phyloP scores from a whole-genome alignment of 2,113 vertebrate genomes.

The Camelus bactrianus region DNA sequence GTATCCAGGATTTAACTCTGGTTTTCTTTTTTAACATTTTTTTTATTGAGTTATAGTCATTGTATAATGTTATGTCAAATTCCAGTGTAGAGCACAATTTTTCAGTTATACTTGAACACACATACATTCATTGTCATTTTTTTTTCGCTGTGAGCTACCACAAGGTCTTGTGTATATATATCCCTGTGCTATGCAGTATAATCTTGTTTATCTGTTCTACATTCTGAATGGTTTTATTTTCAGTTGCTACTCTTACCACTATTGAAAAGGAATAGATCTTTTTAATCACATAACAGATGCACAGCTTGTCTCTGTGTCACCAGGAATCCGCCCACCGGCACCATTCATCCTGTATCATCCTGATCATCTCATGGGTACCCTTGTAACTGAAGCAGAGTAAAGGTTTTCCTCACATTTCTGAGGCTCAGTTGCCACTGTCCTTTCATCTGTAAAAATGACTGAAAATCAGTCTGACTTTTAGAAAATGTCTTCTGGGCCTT shows the following conservation, averaged over 20 bases:
- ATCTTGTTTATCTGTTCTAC: too few species aligned
- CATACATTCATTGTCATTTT: too few species aligned
- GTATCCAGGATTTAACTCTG: background rate
- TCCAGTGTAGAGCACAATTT: too few species aligned
- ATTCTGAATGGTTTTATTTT: slow-evolving; percentile 1
- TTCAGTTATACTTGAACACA: too few species aligned
- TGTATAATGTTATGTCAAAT: too few species aligned
- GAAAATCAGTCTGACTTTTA: slow-evolving; percentile 51
- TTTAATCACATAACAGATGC: background rate
- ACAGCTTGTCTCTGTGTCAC: background rate
- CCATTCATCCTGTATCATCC: background rate
- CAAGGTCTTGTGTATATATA: too few species aligned
- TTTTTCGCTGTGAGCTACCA: too few species aligned
- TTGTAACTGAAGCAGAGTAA: slow-evolving; percentile 44
- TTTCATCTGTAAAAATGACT: slow-evolving; percentile 51
- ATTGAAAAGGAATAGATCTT: background rate
- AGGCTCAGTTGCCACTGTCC: background rate
- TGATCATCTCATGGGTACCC: background rate
- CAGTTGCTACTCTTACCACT: background rate
- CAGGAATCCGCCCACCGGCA: background rate
- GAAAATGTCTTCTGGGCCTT: background rate
- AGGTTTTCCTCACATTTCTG: slow-evolving; percentile 25
- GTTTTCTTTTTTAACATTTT: background rate
- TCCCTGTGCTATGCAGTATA: too few species aligned
- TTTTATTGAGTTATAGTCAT: too few species aligned